These are phyloP conservation scores for Sebastes trivittatus DNA, from an alignment of 2,797 vertebrate genomes.

Conservation along the genomic window DNA sequence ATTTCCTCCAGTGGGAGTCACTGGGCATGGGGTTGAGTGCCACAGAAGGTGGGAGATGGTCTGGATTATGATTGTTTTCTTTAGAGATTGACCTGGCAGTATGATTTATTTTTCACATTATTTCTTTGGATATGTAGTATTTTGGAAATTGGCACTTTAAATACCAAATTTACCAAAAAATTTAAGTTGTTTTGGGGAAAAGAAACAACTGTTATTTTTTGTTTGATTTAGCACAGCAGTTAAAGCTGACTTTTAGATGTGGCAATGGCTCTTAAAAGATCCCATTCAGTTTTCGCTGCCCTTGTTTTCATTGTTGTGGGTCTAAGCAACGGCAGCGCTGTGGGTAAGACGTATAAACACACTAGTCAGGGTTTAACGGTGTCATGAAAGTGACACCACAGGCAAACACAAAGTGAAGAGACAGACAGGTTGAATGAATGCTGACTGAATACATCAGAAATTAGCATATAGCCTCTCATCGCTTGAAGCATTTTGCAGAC, in stretches of 20 bases:
- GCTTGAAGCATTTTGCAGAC: conserved; percentile 8
- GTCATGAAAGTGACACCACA: conserved; percentile 19
- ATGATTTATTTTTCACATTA: not conserved
- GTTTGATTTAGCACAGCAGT: not conserved
- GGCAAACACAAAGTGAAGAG: not conserved
- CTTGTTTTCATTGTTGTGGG: conserved; percentile 1
- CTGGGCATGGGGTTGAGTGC: not conserved
- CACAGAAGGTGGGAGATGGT: too few relatives aligned
- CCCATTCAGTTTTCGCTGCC: not conserved
- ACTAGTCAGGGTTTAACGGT: not conserved
- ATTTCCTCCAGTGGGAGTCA: not conserved
- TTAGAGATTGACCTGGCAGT: not conserved
- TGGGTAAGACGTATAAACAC: not conserved
- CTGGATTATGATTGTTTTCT: not conserved
- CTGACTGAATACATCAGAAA: conserved; percentile 22
- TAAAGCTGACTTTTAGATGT: not conserved
- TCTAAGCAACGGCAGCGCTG: not conserved
- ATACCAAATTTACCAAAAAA: not conserved
- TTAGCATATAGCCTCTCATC: conserved; percentile 6
- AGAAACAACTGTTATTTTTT: not conserved
- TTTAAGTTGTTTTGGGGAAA: not conserved
- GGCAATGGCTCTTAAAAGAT: not conserved
- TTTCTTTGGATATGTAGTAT: not conserved
- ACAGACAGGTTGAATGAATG: not conserved
- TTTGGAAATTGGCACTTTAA: not conserved